Evolutionary conservation across 2,113 vertebrate genomes (phyloP).

Genomic region (Sakesphorus luctuosus): DNA sequence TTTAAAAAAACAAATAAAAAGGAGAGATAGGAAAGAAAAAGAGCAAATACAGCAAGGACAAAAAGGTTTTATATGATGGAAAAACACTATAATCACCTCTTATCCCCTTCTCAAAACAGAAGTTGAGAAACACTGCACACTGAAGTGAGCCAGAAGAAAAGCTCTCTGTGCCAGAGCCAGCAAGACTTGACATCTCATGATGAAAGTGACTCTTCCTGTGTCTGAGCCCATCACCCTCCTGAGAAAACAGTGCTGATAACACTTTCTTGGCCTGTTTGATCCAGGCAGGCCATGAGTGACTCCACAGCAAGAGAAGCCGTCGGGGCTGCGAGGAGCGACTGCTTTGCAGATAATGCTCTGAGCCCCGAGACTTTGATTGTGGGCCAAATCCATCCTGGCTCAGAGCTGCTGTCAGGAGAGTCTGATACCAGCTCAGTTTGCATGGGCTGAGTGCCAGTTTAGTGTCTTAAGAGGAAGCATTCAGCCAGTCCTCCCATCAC

Average conservation of each 20-base stretch:
- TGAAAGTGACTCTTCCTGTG: slow-evolving; percentile 19
- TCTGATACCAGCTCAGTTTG: background rate
- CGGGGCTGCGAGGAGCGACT: background rate
- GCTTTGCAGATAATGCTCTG: slow-evolving; percentile 18
- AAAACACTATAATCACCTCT: background rate
- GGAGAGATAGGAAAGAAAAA: background rate
- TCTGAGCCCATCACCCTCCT: background rate
- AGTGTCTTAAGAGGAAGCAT: background rate
- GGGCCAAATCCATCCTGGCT: slow-evolving; percentile 9
- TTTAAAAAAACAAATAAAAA: background rate
- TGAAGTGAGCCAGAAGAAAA: background rate
- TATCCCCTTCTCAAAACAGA: background rate
- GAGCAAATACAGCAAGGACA: background rate
- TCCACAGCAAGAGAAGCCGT: background rate
- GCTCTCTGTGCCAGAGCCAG: background rate
- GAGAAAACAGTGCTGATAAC: background rate
- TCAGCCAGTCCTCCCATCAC: background rate
- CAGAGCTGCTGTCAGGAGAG: background rate
- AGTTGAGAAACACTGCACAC: background rate
- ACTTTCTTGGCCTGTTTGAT: background rate
- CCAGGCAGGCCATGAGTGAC: background rate
- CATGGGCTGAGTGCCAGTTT: background rate
- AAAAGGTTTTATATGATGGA: background rate
- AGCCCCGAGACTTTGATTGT: background rate
- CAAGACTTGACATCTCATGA: background rate